A percentile compares a stretch with the other conserved stretches of the same genome.
Conservation (phyloP, 2,888 invertebrate species). For the Strigamia transsilvanica region DNA sequence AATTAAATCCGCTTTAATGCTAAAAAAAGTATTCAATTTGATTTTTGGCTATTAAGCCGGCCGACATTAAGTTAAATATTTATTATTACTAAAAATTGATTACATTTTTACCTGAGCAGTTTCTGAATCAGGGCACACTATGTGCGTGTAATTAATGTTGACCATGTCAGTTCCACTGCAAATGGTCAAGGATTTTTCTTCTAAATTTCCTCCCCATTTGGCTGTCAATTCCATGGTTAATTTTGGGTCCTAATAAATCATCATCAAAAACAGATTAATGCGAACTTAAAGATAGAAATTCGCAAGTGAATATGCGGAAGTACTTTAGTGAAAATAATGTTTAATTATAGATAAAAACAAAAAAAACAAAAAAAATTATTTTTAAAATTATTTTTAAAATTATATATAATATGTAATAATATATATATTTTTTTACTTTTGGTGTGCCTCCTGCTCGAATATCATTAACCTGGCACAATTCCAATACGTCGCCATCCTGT, state of each 20-base stretch:
- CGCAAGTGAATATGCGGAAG: conserved; percentile 20
- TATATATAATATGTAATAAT: too few species aligned
- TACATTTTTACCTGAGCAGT: conserved; percentile 82
- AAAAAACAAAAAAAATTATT: not conserved
- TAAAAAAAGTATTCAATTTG: conserved; percentile 62
- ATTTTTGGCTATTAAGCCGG: conserved; percentile 55
- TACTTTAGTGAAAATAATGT: not conserved
- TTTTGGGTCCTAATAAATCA: conserved; percentile 76
- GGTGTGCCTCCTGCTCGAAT: conserved; percentile 92
- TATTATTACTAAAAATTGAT: conserved; percentile 33
- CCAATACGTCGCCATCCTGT: conserved; percentile 98
- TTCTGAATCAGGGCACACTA: conserved; percentile 91
- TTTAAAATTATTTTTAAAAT: not conserved
- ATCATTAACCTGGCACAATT: conserved; percentile 97
- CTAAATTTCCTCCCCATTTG: conserved; percentile 80
- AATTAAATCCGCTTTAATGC: not conserved
- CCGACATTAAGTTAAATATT: not conserved
- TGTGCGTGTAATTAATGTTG: conserved; percentile 97
- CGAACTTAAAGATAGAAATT: not conserved
- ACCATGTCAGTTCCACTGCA: conserved; percentile 99
- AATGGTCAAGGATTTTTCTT: conserved; percentile 93
- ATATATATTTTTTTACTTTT: conserved; percentile 72
- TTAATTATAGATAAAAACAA: not conserved
- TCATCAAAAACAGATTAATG: conserved; percentile 26
- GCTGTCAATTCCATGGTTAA: conserved; percentile 77